phyloP scores from a whole-genome alignment of 2,888 invertebrate genomes.

The Entomobrya multifasciata region DNA sequence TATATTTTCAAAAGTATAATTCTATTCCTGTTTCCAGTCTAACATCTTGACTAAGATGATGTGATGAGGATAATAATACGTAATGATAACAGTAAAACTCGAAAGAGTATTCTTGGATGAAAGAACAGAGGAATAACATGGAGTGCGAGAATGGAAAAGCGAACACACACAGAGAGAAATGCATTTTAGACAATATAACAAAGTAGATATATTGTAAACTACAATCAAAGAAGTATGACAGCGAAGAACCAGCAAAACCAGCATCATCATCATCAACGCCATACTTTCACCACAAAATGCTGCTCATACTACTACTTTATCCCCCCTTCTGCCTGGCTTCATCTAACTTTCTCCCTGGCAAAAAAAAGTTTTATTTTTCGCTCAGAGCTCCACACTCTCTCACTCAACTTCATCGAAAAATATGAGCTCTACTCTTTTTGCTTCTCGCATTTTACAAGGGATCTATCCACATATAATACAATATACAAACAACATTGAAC shows the following conservation, averaged over 20 bases:
- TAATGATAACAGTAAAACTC: constrained; percentile 4
- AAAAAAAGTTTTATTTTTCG: neutral
- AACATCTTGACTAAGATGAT: neutral
- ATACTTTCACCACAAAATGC: constrained; percentile 44
- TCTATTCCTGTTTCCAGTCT: neutral
- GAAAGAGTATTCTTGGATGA: constrained; percentile 16
- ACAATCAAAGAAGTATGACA: constrained; percentile 10
- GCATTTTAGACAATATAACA: neutral
- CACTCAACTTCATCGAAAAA: constrained; percentile 28
- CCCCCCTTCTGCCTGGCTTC: constrained; percentile 14
- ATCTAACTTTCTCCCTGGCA: too few species aligned
- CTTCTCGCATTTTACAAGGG: neutral
- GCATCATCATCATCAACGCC: neutral
- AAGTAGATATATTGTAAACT: neutral
- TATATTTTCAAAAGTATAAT: constrained; percentile 9
- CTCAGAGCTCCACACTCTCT: neutral
- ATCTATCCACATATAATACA: too few species aligned
- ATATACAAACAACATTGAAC: neutral
- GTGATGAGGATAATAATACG: constrained; percentile 1
- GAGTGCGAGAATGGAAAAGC: neutral
- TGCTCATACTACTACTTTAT: constrained; percentile 1
- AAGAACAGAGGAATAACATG: neutral
- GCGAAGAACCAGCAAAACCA: neutral
- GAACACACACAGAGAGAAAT: neutral
- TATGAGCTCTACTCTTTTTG: neutral